A percentile compares a stretch with the other conserved stretches of the same genome.
phyloP scores from a whole-genome alignment of 2,113 vertebrate species.

The Lates calcarifer region DNA sequence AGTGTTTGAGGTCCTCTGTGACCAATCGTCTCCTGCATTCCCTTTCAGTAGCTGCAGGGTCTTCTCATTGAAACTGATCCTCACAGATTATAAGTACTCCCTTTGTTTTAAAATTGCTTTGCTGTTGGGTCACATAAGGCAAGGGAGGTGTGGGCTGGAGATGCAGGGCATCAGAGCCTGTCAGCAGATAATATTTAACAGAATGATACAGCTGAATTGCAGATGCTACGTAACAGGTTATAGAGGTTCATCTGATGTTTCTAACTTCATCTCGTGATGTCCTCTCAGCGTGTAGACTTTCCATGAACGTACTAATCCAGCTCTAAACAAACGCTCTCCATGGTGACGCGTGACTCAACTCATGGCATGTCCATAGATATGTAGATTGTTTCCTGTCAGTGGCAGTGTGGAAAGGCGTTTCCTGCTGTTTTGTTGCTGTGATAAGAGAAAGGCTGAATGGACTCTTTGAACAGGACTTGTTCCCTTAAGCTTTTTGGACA shows the following conservation, averaged over 20 bases:
- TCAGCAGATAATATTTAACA: not conserved
- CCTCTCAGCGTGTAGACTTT: not conserved
- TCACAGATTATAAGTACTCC: constrained; percentile 25
- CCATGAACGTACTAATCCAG: constrained; percentile 8
- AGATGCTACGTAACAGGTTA: not conserved
- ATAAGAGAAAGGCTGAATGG: constrained; percentile 61
- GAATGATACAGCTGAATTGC: not conserved
- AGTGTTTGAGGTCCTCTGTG: constrained; percentile 16
- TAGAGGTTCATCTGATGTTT: not conserved
- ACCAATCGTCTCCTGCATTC: constrained; percentile 43
- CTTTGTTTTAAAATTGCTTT: constrained; percentile 42
- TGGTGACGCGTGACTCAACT: constrained; percentile 42
- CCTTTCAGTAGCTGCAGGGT: constrained; percentile 42
- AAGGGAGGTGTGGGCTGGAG: not conserved
- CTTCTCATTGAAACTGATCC: constrained; percentile 67
- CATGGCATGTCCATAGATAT: constrained; percentile 65
- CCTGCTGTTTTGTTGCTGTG: constrained; percentile 63
- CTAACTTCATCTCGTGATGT: not conserved
- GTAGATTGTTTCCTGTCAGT: constrained; percentile 71
- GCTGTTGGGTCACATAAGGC: constrained; percentile 5
- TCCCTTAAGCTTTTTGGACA: not conserved
- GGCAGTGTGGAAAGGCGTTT: constrained; percentile 59
- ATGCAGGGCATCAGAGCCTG: not conserved
- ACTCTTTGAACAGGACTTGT: constrained; percentile 20
- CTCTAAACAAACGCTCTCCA: constrained; percentile 61